These are phyloP conservation scores for Ophraella communa DNA, from an alignment of 2,888 invertebrate genomes.

Conservation along the genomic window DNA sequence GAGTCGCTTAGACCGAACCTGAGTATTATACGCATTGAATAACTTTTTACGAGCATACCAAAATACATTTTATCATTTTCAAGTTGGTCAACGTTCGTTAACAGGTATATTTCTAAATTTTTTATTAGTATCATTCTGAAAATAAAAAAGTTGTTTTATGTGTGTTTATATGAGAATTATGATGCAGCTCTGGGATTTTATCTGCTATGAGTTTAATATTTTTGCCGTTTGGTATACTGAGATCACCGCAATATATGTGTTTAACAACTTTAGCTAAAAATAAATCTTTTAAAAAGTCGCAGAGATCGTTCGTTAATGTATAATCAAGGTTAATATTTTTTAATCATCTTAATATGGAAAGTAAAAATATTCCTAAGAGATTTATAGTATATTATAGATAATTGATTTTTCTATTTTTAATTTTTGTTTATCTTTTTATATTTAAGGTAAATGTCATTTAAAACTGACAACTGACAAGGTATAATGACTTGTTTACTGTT, in stretches of 20 bases:
- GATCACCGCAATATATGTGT: not conserved
- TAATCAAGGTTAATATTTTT: too few species aligned
- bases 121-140: conserved; percentile 16
- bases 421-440: too few species aligned
- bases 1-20: not conserved
- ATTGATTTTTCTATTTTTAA: too few species aligned
- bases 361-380: too few species aligned
- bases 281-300: too few species aligned
- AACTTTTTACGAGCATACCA: not conserved
- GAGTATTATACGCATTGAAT: not conserved
- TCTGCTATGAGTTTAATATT: conserved; percentile 11
- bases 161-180: conserved; percentile 12
- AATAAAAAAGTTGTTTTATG: conserved; percentile 17
- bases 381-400: too few species aligned
- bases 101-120: conserved; percentile 11
- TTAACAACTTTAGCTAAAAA: not conserved
- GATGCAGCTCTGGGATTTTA: conserved; percentile 6
- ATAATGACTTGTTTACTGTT: too few species aligned
- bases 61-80: conserved; percentile 3
- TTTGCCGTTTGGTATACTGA: not conserved
- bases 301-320: not conserved
- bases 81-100: conserved; percentile 4
- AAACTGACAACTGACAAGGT: too few species aligned
- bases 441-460: too few species aligned
- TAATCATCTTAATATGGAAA: too few species aligned